Conservation (phyloP, 2,888 invertebrate species). For the Drosophila atripex region DNA sequence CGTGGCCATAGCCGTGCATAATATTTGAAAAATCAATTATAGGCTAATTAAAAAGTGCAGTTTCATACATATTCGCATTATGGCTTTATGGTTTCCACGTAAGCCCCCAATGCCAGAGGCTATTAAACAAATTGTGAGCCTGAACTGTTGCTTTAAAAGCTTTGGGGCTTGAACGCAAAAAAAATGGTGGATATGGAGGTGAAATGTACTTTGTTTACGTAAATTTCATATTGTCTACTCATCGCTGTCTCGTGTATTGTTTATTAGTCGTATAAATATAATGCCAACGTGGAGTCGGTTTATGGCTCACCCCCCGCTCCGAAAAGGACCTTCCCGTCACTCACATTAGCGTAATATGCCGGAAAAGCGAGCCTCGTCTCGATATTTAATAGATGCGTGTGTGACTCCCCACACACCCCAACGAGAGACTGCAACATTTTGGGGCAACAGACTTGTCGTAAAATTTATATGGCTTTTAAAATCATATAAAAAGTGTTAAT, state of each 20-base stretch:
- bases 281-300: slow-evolving; percentile 51
- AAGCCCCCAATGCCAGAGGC: slow-evolving; percentile 15
- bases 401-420: background rate
- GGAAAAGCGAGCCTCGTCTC: slow-evolving; percentile 58
- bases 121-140: slow-evolving; percentile 18
- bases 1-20: slow-evolving; percentile 4
- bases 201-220: slow-evolving; percentile 11
- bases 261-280: slow-evolving; percentile 74
- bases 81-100: slow-evolving; percentile 28
- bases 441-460: slow-evolving; percentile 57
- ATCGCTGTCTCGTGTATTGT: slow-evolving; percentile 52
- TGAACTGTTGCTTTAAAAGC: slow-evolving; percentile 47
- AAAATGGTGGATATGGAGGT: background rate
- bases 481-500: slow-evolving; percentile 77
- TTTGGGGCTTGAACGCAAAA: slow-evolving; percentile 23
- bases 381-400: slow-evolving; percentile 57
- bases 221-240: slow-evolving; percentile 40
- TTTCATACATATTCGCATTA: slow-evolving; percentile 23
- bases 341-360: slow-evolving; percentile 73
- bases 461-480: slow-evolving; percentile 75
- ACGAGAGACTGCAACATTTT: slow-evolving; percentile 37
- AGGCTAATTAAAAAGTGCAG: slow-evolving; percentile 45
- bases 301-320: slow-evolving; percentile 36
- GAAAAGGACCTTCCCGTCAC: slow-evolving; percentile 8
- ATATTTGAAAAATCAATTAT: slow-evolving; percentile 20